Base-by-base conservation (phyloP, 2,113 vertebrate species). In the Poeciliopsis turrubarensis region DNA sequence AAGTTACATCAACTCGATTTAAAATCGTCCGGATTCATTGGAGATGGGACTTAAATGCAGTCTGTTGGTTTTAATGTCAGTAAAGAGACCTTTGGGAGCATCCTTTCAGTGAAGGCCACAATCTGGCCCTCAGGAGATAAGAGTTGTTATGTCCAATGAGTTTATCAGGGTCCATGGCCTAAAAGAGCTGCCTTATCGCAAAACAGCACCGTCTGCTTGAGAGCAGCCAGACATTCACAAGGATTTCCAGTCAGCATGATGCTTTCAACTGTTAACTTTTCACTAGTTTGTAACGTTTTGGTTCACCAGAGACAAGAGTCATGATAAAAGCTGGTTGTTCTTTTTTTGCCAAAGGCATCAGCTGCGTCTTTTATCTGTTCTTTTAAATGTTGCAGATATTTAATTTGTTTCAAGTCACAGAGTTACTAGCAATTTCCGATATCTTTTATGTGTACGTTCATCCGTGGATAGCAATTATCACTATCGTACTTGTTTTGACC, bases 121-220 rank as follows among this genome's bases (percentile, higher is more conserved):
- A 17, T 86, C 88, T 91, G 93, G 92, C 94, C 94, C 94, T 95
- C 92, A 89, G 89, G 39, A 94, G 94, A 95, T 95, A 93, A 95
- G 86, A 39, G 14, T 44, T 80, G 86, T 51, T 65, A 64, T 60
- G 69, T 70, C 34, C 79, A 67, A 65, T 60, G 13, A 77, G 85
- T 86, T 91, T 94, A 94, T 94, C 91, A 54, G 83, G 41, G 75
- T 84, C 78, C 65, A 29, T 80, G 88, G 83, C 88, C 90, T 77
- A 85, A 89, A 91, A 79, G 77, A 86, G 77, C 78, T 39, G 83
- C 41, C 80, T 86, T 90, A 93, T 92, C 88, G 71, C 65, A 31
- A 72, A 82, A 76, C 13, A 8, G 32, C 87, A 87, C 82, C 74
- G 83, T 83, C 70, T 47, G 82, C 74, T 34, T 32, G 72, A 75